Base-by-base conservation (phyloP, 2,888 invertebrate genomes). In the Phalangium opilio region DNA sequence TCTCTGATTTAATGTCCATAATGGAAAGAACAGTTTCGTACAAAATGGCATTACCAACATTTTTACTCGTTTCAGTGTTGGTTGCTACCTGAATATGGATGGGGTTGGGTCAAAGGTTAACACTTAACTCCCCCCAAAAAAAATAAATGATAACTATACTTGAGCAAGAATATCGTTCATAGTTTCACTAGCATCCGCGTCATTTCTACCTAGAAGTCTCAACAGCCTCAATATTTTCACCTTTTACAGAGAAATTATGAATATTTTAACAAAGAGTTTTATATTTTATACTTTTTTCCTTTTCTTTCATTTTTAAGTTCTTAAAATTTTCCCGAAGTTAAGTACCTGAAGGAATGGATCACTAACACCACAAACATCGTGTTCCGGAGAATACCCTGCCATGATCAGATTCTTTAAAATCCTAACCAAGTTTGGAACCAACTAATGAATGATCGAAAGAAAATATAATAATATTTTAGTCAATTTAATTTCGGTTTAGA, bases 151-250 rank as follows among this genome's bases (percentile, higher is more conserved):
- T 34, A 1, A 17, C 7, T 15, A 14, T 58, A 71, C 95, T 71
- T 96, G 96, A 11, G 98, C 96, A 55, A 99, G 74, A 63, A 99
- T 96, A 68, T 99, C 98, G 70, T 98, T 98, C 98, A 99, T 98
- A 18, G 93, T 89, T 71, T 99, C 98, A 10, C 95, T 96, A 1
- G 95, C 87, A 61, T 95, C 93, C 0, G 81, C 79, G 69, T 99
- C 98, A 65, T 93, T 91, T 61, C 83, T 82, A 39, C 98, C 98
- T 55, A 99, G 74, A 65, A 98, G 86, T 60, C 96, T 76, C 53
- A 99, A 71, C 3, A 99, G 74, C 57, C 91, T 81, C 57, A 99
- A 74, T 59, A 98, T 91, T 77, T 98, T 98, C 41, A 93, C 89
- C 83, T 84, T 64, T 12, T 71, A 70, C 46, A 54, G 51, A 53